These are phyloP conservation scores for Eurois occulta DNA, from an alignment of 2,888 invertebrate genomes.

Conservation along the genomic window DNA sequence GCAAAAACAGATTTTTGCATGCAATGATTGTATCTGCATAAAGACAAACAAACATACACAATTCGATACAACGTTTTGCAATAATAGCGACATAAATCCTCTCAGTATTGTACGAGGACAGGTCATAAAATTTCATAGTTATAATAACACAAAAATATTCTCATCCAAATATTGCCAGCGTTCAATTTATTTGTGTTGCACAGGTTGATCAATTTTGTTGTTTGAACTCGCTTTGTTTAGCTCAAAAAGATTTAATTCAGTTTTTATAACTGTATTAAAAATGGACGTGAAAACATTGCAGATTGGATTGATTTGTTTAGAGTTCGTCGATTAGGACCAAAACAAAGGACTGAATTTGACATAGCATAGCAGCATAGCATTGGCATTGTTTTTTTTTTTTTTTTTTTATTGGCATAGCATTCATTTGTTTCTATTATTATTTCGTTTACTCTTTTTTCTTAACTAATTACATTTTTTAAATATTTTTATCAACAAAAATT, in stretches of 20 bases:
- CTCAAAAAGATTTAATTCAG: constrained; percentile 45
- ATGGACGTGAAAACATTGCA: constrained; percentile 37
- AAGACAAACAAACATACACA: neutral
- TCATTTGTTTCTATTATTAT: too few species aligned
- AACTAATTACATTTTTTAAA: too few species aligned
- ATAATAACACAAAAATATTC: constrained; percentile 60
- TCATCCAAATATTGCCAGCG: constrained; percentile 59
- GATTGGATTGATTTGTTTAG: constrained; percentile 27
- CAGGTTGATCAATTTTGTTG: constrained; percentile 42
- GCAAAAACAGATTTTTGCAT: neutral
- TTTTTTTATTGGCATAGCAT: too few species aligned
- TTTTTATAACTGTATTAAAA: constrained; percentile 48
- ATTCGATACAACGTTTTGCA: neutral
- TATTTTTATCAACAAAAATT: too few species aligned
- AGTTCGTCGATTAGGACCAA: constrained; percentile 5
- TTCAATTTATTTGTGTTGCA: constrained; percentile 56
- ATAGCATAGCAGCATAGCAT: too few species aligned
- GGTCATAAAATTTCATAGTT: constrained; percentile 49
- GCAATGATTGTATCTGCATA: neutral
- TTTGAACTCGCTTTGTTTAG: constrained; percentile 50
- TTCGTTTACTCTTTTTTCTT: too few species aligned
- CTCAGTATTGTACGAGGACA: constrained; percentile 23
- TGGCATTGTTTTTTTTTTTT: too few species aligned
- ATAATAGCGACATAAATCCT: constrained; percentile 46
- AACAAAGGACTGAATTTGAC: neutral